Base-by-base conservation (phyloP, 2,797 vertebrate genomes). In the Clarias pachynema region DNA sequence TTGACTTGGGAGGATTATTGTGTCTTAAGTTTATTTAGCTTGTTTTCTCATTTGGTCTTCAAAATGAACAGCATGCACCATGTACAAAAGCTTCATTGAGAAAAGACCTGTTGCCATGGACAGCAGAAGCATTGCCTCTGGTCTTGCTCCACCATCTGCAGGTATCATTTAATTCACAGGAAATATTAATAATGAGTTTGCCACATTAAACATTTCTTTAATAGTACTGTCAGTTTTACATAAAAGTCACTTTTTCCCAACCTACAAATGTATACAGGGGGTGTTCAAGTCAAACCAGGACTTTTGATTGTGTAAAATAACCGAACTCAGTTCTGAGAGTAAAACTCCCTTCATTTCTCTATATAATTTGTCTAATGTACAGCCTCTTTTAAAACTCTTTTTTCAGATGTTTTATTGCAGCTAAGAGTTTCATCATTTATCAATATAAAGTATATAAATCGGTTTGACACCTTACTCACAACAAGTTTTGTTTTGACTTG, bases 131-230 rank as follows among this genome's bases (percentile, higher is more conserved):
- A 89, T 96, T 14, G 95, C 95, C 37, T 93, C 93, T 49, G 95
- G 95, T 75, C 93, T 96, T 0, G 95, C 95, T 0, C 96, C 95
- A 74, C 95, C 96, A 22, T 95, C 84, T 86, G 95, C 95, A 93
- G 95, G 95, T 96, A 88, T 26, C 29, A 44, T 72, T 62, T 59
- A 26, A 8, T 24, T 31, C 14, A 20, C 74, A 24, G 2, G 57
- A 63, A 59, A 10, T 60, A 34, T 63, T 44, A 3, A 62, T 62
- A 6, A 7, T 15, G 24, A 40, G 60, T 2, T 63, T 63, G 15
- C 1, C 24, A 63, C 9, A 63, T 26, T 40, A 37, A 59, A 60
- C 20, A 78, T 78, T 26, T 44, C 31, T 31, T 49, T 49, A 49
- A 49, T 49, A 12, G 10, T 49, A 49, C 1, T 49, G 44, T 12